Base-by-base conservation (phyloP, 2,113 vertebrate species). In the Phoenicopterus ruber region DNA sequence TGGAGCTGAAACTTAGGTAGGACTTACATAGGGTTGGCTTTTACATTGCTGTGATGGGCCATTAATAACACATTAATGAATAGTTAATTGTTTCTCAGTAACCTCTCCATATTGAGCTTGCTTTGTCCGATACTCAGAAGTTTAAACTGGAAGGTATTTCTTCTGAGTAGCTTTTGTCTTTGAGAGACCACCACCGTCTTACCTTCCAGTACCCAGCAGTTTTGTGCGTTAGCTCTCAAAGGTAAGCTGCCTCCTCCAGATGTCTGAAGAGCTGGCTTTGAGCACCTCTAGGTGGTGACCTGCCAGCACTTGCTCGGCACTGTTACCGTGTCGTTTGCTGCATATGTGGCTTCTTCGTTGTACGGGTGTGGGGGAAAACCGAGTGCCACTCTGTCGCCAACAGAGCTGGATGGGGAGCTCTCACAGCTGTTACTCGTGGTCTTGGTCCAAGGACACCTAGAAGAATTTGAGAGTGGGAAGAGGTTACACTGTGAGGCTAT, bases 231-330 rank as follows among this genome's bases (percentile, higher is more conserved):
- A 32, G 52, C 12, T 87, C 40, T 74, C 7, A 3, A 42, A 82
- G 52, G 54, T 77, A 52, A 80, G 54, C 32, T 62, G 54, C 69
- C 46, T 70, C 25, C 20, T 38, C 21, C 47, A 36, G 59, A 76
- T 55, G 49, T 38, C 78, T 20, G 61, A 73, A 54, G 67, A 79
- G 58, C 34, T 79, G 82, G 38, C 46, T 84, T 85, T 87, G 86
- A 95, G 93, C 95, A 91, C 70, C 84, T 85, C 78, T 93, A 44
- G 13, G 46, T 90, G 84, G 83, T 95, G 86, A 85, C 65, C 70
- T 85, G 73, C 62, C 74, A 76, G 40, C 65, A 55, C 54, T 91
- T 76, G 18, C 40, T 78, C 63, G 62, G 18, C 2, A 3, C 19
- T 40, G 4, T 59, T 62, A 55, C 50, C 7, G 0, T 74, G 28